phyloP scores from a whole-genome alignment of 2,797 vertebrate genomes.

The Phaenicophaeus curvirostris region DNA sequence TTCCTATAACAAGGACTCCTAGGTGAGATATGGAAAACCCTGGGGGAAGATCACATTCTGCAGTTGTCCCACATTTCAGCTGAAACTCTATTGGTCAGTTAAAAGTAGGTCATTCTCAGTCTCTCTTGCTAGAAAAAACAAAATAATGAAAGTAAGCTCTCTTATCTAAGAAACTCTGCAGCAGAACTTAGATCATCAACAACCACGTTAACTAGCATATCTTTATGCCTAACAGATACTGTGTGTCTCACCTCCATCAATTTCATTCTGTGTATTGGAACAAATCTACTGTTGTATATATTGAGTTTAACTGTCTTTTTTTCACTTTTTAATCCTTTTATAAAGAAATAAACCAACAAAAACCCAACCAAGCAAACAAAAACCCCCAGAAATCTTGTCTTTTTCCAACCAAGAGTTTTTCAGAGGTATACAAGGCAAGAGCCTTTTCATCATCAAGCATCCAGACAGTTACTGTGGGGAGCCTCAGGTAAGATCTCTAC shows the following conservation, averaged over 20 bases:
- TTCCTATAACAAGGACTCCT: not conserved
- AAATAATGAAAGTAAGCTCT: not conserved
- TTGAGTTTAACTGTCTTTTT: not conserved
- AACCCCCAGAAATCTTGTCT: not conserved
- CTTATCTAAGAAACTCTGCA: not conserved
- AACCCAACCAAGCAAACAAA: no score
- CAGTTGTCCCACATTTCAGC: not conserved
- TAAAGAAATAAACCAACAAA: no score
- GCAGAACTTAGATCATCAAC: not conserved
- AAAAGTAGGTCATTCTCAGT: not conserved
- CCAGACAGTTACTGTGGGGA: not conserved
- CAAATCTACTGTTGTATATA: not conserved
- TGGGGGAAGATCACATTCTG: not conserved
- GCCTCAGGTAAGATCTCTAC: not conserved
- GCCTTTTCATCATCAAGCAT: not conserved
- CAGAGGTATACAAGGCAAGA: not conserved
- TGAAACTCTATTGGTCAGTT: not conserved
- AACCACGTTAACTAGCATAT: not conserved
- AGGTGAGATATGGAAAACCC: not conserved
- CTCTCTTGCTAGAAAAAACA: not conserved
- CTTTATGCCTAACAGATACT: not conserved
- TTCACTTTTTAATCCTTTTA: not conserved
- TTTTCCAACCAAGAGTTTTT: not conserved
- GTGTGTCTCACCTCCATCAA: not conserved
- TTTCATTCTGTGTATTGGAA: not conserved